A percentile compares a stretch with the other conserved stretches of the same genome.
phyloP scores from a whole-genome alignment of 2,797 vertebrate species.

The Microctenopoma steveboyesi region DNA sequence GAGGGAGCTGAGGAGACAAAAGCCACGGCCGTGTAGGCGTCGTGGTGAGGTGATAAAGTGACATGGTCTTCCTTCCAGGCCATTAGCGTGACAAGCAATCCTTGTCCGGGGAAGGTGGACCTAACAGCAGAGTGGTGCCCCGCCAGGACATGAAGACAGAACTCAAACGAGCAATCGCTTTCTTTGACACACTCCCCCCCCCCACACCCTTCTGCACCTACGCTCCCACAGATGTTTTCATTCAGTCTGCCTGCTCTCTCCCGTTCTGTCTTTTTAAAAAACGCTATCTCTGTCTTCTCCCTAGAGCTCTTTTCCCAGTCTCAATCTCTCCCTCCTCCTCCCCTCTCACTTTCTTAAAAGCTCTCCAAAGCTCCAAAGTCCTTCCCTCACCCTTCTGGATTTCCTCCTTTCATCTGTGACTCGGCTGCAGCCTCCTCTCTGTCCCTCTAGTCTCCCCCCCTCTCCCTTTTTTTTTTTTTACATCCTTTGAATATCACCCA shows the following conservation, averaged over 20 bases:
- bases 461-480: neutral
- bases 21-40: constrained; percentile 58
- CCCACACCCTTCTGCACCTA: neutral
- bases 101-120: constrained; percentile 69
- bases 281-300: constrained; percentile 57
- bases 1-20: constrained; percentile 70
- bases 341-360: constrained; percentile 64
- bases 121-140: constrained; percentile 67
- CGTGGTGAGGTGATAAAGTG: constrained; percentile 69
- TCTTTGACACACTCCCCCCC: constrained; percentile 52
- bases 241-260: constrained; percentile 37
- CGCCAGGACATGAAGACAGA: constrained; percentile 46
- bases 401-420: constrained; percentile 55
- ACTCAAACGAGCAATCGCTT: constrained; percentile 49
- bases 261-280: constrained; percentile 21
- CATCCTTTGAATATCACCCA: constrained; percentile 35
- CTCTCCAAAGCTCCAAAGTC: constrained; percentile 57
- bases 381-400: constrained; percentile 39
- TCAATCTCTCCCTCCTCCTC: constrained; percentile 43
- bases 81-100: constrained; percentile 75
- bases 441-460: constrained; percentile 6
- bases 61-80: constrained; percentile 71
- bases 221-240: constrained; percentile 53
- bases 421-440: constrained; percentile 33
- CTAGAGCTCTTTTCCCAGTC: constrained; percentile 48